Percentiles rank a stretch among this genome's conserved stretches.
These are phyloP conservation scores for Zygothrica quintamaculata DNA, from an alignment of 2,888 invertebrate genomes.

Conservation along the genomic window DNA sequence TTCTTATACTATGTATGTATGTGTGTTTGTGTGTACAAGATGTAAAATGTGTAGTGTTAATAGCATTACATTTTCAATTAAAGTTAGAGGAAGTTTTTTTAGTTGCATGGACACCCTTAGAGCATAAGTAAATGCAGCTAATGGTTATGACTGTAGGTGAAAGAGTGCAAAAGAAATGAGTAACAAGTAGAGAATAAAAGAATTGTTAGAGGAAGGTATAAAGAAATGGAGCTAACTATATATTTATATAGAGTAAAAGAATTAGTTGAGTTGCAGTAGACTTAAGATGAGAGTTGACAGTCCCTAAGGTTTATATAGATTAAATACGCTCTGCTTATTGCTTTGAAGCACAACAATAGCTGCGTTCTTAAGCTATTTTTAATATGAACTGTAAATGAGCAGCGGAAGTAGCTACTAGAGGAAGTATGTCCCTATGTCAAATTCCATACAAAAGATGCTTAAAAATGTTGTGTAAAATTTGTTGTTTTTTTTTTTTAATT, in stretches of 20 bases:
- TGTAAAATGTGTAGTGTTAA: conserved; percentile 61
- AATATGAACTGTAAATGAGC: no score
- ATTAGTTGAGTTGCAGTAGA: no score
- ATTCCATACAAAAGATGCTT: no score
- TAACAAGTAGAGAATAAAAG: background rate
- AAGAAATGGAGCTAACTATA: background rate
- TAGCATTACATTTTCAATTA: conserved; percentile 62
- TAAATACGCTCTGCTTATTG: no score
- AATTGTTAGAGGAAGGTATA: background rate
- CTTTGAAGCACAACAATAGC: no score
- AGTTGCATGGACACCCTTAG: conserved; percentile 30
- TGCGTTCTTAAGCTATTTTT: no score
- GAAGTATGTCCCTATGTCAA: no score
- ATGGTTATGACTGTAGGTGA: conserved; percentile 3
- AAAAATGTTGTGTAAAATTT: no score
- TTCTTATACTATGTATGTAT: conserved; percentile 2
- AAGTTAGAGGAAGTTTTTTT: conserved; percentile 56
- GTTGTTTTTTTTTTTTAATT: background rate
- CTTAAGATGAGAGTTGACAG: no score
- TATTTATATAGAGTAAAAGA: no score
- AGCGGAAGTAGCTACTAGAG: no score
- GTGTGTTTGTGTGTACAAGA: conserved; percentile 3
- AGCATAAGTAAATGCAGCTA: conserved; percentile 22
- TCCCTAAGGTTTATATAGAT: no score
- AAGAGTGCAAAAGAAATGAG: background rate